Percentiles rank a stretch among this genome's conserved stretches.
These are phyloP conservation scores for Druon quercuslanigerum DNA, from an alignment of 1,140 invertebrate species.

Conservation along the genomic window DNA sequence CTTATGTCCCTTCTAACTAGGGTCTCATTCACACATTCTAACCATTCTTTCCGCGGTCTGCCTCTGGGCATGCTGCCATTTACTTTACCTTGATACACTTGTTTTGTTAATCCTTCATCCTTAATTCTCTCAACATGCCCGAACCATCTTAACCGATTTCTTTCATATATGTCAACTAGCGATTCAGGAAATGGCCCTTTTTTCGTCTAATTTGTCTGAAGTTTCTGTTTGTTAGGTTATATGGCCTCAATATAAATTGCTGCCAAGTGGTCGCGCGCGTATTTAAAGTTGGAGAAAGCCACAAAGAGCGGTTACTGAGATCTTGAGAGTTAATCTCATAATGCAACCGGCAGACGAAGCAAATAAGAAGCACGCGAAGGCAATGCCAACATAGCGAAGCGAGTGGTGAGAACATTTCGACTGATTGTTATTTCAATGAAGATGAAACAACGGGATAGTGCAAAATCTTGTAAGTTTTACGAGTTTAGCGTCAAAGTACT, in stretches of 20 bases:
- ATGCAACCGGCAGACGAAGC: slow-evolving; percentile 43
- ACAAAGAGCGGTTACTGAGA: slow-evolving; percentile 20
- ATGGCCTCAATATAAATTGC: too few species aligned
- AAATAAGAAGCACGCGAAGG: slow-evolving; percentile 34
- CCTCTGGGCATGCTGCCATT: too few species aligned
- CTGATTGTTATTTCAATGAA: slow-evolving; percentile 50
- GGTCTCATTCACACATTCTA: too few species aligned
- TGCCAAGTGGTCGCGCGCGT: too few species aligned
- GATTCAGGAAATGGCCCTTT: too few species aligned
- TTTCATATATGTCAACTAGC: too few species aligned
- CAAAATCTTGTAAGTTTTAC: slow-evolving; percentile 49
- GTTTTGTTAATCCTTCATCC: too few species aligned
- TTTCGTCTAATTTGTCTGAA: neutral
- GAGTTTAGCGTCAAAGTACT: slow-evolving; percentile 36
- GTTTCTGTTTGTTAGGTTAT: neutral
- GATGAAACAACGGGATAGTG: slow-evolving; percentile 46
- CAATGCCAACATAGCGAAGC: neutral
- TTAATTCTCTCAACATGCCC: too few species aligned
- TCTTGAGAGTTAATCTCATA: slow-evolving; percentile 55
- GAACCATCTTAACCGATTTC: too few species aligned
- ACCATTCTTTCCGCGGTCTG: too few species aligned
- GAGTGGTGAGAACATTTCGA: slow-evolving; percentile 21
- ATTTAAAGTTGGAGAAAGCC: neutral
- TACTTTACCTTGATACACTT: too few species aligned
- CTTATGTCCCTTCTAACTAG: too few species aligned